A percentile compares a stretch with the other conserved stretches of the same genome.
Conservation (phyloP, 2,797 vertebrate species). For the Cyprinodon diabolis region DNA sequence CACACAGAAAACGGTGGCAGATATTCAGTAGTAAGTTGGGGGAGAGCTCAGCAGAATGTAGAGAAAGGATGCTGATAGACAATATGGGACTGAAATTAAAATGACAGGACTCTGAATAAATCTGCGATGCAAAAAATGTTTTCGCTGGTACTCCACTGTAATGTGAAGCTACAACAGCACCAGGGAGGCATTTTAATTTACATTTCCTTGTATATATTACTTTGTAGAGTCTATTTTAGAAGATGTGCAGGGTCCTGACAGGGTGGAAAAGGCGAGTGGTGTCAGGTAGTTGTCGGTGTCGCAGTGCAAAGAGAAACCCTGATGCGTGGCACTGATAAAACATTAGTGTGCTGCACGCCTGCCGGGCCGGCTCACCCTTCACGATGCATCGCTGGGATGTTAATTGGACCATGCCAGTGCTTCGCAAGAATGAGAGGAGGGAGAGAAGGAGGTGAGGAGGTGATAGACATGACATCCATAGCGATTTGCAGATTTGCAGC, state of each 20-base stretch:
- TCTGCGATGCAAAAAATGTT: not conserved
- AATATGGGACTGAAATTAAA: not conserved
- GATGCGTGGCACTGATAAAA: conserved; percentile 65
- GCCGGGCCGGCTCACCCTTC: conserved; percentile 60
- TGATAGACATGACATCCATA: conserved; percentile 46
- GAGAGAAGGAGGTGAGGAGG: not conserved
- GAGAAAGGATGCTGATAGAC: not conserved
- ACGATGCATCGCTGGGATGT: conserved; percentile 32
- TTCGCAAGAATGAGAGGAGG: conserved; percentile 19
- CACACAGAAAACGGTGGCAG: conserved; percentile 9
- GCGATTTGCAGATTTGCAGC: conserved; percentile 57
- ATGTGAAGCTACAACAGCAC: not conserved
- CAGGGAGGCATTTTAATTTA: not conserved
- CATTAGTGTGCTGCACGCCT: conserved; percentile 57
- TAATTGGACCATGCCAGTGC: conserved; percentile 58
- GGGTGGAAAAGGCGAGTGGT: conserved; percentile 41
- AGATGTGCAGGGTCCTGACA: conserved; percentile 25
- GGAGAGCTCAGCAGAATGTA: not conserved
- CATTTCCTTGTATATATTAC: not conserved
- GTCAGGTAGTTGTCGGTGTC: conserved; percentile 53
- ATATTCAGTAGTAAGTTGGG: conserved; percentile 4
- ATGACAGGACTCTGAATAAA: not conserved
- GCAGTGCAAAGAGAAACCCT: conserved; percentile 44
- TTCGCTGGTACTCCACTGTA: not conserved
- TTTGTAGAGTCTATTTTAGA: conserved; percentile 31